These are phyloP conservation scores for Lontra canadensis DNA, from an alignment of 2,113 vertebrate species.

Conservation along the genomic window DNA sequence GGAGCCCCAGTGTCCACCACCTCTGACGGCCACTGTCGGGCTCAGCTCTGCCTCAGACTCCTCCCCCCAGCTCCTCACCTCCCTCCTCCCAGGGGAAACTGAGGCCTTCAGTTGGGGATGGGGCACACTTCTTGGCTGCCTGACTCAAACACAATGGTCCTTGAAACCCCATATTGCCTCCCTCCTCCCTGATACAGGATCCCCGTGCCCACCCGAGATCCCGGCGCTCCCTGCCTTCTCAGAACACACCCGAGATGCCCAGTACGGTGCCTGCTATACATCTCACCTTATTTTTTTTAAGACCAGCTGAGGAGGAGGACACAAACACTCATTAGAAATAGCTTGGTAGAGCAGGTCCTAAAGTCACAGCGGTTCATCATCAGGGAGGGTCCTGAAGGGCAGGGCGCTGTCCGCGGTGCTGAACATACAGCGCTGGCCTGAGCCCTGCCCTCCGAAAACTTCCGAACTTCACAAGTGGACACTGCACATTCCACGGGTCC, in stretches of 20 bases:
- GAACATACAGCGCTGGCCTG: accelerated
- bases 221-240: neutral
- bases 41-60: neutral
- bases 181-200: neutral
- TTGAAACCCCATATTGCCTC: too few species aligned
- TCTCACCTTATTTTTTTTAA: too few species aligned
- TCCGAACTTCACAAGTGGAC: accelerated
- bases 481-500: accelerated
- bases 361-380: accelerated
- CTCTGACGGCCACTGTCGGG: accelerated
- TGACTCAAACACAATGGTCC: neutral
- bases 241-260: neutral
- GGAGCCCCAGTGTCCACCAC: neutral
- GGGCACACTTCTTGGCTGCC: too few species aligned
- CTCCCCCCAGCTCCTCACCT: neutral
- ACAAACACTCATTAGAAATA: neutral
- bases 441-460: accelerated
- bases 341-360: neutral
- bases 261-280: neutral
- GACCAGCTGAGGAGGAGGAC: neutral
- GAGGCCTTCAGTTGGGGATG: neutral
- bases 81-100: neutral
- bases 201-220: neutral
- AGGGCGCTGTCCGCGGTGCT: neutral
- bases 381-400: accelerated